These are phyloP conservation scores for Reinhardtius hippoglossoides DNA, from an alignment of 2,113 vertebrate species.

Conservation along the genomic window DNA sequence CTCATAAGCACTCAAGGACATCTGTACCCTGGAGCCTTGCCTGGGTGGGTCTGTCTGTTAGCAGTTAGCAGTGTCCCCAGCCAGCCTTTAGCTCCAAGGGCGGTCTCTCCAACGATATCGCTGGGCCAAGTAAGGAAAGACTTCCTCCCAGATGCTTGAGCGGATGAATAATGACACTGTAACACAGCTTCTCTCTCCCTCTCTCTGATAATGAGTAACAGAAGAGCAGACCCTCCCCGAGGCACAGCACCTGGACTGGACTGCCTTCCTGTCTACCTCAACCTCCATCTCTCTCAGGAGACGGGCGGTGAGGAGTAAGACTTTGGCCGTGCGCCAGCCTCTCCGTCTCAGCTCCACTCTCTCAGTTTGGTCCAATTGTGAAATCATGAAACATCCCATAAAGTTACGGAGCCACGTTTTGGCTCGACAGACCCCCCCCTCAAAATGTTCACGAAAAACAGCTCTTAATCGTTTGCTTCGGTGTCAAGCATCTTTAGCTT, in stretches of 20 bases:
- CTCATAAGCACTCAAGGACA: conserved; percentile 73
- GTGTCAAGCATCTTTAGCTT: conserved; percentile 37
- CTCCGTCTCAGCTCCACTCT: conserved; percentile 57
- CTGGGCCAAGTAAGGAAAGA: conserved; percentile 65
- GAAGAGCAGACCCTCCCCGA: conserved; percentile 74
- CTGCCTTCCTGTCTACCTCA: conserved; percentile 63
- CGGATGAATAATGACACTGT: conserved; percentile 77
- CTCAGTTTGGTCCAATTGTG: conserved; percentile 58
- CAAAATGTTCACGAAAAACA: conserved; percentile 9
- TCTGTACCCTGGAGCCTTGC: conserved; percentile 65
- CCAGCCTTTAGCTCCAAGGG: conserved; percentile 75
- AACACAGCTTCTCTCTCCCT: conserved; percentile 58
- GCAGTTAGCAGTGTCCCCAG: conserved; percentile 70
- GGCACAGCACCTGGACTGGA: conserved; percentile 77
- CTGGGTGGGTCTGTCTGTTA: conserved; percentile 73
- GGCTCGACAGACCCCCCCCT: not conserved
- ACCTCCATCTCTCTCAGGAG: conserved; percentile 63
- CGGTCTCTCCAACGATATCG: conserved; percentile 62
- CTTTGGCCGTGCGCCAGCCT: conserved; percentile 58
- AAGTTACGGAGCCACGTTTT: conserved; percentile 29
- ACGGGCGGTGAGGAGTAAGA: conserved; percentile 46
- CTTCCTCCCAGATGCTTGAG: conserved; percentile 74
- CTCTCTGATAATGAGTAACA: conserved; percentile 79
- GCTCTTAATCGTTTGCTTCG: conserved; percentile 2
- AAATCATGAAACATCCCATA: conserved; percentile 52